phyloP scores from a whole-genome alignment of 92 coral and sea anemone genomes.

The Porites evermanni region DNA sequence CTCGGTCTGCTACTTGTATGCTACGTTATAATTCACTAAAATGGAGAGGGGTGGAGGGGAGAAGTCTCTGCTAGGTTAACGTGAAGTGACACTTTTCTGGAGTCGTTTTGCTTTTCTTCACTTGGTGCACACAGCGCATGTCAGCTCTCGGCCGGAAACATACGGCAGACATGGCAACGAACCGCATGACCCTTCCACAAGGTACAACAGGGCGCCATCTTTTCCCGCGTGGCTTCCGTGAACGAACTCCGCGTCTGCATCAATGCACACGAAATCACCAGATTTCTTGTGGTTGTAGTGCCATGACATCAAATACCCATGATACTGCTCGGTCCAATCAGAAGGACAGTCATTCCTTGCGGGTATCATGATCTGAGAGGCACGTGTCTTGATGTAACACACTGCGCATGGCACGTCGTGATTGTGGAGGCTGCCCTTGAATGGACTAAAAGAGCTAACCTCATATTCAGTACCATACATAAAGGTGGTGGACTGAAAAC shows the following conservation, averaged over 20 bases:
- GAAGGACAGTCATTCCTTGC: conserved; percentile 61
- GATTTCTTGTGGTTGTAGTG: conserved; percentile 46
- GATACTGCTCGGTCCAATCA: conserved; percentile 64
- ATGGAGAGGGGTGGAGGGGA: no score
- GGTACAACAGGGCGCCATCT: conserved; percentile 62
- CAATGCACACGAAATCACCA: conserved; percentile 72
- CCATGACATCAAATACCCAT: conserved; percentile 81
- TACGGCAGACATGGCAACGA: conserved; percentile 78
- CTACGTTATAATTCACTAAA: no score
- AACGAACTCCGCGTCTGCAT: conserved; percentile 61
- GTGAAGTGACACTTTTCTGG: neutral
- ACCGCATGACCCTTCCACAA: conserved; percentile 74
- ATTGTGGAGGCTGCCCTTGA: conserved; percentile 36
- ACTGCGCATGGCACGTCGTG: conserved; percentile 73
- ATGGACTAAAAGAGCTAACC: neutral
- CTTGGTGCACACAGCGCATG: conserved; percentile 83
- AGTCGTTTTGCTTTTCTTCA: conserved; percentile 7
- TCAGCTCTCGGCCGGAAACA: conserved; percentile 61
- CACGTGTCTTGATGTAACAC: conserved; percentile 75
- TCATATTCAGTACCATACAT: conserved; percentile 24
- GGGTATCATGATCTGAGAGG: conserved; percentile 72
- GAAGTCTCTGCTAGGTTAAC: no score
- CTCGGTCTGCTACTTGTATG: neutral
- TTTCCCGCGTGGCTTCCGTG: conserved; percentile 12
- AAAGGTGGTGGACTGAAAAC: neutral